Conservation (phyloP, 2,113 vertebrate genomes). For the Tonatia bakeri region DNA sequence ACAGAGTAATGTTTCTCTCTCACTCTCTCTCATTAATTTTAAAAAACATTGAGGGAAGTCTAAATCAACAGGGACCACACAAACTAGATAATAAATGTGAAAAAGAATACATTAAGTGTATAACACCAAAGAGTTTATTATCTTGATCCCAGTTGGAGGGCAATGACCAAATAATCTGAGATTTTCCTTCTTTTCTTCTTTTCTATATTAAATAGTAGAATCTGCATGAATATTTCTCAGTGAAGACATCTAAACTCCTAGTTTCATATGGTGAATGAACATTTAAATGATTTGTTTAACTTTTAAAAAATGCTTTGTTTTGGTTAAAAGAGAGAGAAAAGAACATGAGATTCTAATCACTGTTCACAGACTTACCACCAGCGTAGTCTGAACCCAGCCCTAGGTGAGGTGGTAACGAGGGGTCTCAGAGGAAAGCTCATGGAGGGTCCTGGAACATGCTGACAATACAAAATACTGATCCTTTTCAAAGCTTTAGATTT, state of each 20-base stretch:
- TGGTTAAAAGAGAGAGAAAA: background rate
- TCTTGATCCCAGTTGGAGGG: background rate
- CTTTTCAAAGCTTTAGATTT: slow-evolving; percentile 1
- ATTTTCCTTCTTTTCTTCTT: background rate
- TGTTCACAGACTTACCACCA: background rate
- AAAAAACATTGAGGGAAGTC: background rate
- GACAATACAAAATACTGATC: background rate
- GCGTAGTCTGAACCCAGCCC: background rate
- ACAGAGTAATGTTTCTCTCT: too few relatives aligned
- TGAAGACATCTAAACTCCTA: background rate
- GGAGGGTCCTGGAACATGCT: background rate
- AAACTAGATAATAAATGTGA: background rate
- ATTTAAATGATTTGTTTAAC: background rate
- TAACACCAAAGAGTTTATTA: background rate
- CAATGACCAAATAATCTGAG: background rate
- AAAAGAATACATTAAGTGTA: background rate
- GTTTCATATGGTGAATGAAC: background rate
- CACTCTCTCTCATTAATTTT: too few relatives aligned
- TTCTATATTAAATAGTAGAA: background rate
- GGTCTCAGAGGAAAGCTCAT: background rate
- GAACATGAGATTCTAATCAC: background rate
- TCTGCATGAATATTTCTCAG: background rate
- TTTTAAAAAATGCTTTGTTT: background rate
- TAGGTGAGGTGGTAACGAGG: background rate
- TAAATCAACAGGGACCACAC: background rate